A percentile compares a stretch with the other conserved stretches of the same genome.
phyloP scores from a whole-genome alignment of 1,140 invertebrate species.

The Idris sp. region DNA sequence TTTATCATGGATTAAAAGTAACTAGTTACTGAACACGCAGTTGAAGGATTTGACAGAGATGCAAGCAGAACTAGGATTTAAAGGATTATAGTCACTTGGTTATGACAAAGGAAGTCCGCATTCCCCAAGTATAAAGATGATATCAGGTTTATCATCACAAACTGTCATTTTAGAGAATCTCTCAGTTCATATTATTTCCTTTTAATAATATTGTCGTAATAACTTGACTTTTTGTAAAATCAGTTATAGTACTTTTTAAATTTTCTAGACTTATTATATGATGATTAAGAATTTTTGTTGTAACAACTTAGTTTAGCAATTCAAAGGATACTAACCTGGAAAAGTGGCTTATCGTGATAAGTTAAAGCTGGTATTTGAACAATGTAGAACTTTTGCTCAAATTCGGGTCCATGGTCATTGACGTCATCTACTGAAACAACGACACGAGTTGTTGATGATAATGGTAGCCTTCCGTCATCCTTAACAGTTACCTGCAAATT shows the following conservation, averaged over 20 bases:
- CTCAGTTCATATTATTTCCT: conserved; percentile 14
- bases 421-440: conserved; percentile 89
- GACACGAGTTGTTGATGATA: conserved; percentile 90
- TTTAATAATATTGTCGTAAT: conserved; percentile 11
- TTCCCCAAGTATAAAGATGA: conserved; percentile 16
- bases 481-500: conserved; percentile 84
- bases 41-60: conserved; percentile 38
- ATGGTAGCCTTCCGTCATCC: conserved; percentile 86
- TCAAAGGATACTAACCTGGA: conserved; percentile 78
- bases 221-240: too few species aligned
- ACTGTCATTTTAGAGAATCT: conserved; percentile 19
- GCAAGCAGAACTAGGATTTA: conserved; percentile 52
- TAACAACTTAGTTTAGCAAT: conserved; percentile 1
- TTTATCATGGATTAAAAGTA: conserved; percentile 15
- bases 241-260: too few species aligned
- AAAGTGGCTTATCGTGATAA: conserved; percentile 80
- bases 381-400: conserved; percentile 89
- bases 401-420: conserved; percentile 91
- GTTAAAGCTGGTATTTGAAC: conserved; percentile 85
- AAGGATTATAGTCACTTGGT: conserved; percentile 45
- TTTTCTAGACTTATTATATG: too few species aligned
- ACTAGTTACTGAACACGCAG: conserved; percentile 21
- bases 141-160: conserved; percentile 29
- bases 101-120: conserved; percentile 34
- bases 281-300: conserved; percentile 6